A percentile compares a stretch with the other conserved stretches of the same genome.
phyloP scores from a whole-genome alignment of 2,113 vertebrate species.

The Callithrix jacchus region DNA sequence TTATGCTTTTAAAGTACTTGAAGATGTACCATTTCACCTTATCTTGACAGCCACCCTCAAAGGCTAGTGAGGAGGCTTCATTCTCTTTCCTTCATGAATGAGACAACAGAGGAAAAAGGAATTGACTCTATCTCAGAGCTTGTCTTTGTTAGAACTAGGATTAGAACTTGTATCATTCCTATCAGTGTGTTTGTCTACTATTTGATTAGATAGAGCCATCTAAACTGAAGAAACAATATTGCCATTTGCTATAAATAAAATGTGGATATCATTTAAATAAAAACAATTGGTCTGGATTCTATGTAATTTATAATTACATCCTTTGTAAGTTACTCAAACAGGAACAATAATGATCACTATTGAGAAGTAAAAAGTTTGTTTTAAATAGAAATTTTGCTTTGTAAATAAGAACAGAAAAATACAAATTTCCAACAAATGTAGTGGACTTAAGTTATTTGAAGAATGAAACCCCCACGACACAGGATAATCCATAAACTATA shows the following conservation, averaged over 20 bases:
- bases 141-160: neutral
- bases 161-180: neutral
- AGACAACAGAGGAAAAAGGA: neutral
- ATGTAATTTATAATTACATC: neutral
- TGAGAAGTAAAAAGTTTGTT: neutral
- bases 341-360: neutral
- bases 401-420: constrained; percentile 19
- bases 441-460: neutral
- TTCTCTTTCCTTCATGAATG: neutral
- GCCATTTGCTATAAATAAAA: constrained; percentile 5
- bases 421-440: neutral
- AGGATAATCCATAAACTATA: too few species aligned
- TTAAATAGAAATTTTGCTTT: neutral
- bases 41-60: neutral
- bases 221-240: neutral
- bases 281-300: neutral
- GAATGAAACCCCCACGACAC: too few species aligned
- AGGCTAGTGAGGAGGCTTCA: neutral
- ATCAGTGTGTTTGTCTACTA: neutral
- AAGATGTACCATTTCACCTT: neutral
- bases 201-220: neutral
- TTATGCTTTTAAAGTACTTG: neutral
- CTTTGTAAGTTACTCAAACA: constrained; percentile 1
- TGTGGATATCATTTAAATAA: neutral
- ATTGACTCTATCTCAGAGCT: neutral